Percentiles rank a stretch among this genome's conserved stretches.
These are phyloP conservation scores for Drosophila insularis DNA, from an alignment of 1,140 invertebrate species.

Conservation along the genomic window DNA sequence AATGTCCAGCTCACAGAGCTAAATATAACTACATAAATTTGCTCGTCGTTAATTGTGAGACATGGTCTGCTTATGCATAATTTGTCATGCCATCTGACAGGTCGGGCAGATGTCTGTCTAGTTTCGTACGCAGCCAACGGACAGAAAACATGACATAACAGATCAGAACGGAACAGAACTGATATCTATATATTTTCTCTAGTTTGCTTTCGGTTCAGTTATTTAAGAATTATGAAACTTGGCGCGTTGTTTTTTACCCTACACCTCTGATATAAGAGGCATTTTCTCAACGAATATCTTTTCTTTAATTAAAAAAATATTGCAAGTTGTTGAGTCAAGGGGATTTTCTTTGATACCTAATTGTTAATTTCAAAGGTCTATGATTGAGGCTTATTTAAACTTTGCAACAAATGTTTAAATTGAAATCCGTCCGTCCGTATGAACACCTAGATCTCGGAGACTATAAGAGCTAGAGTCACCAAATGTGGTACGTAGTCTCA, in stretches of 20 bases:
- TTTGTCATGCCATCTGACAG: slow-evolving; percentile 50
- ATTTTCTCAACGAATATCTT: neutral
- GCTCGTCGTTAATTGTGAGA: slow-evolving; percentile 49
- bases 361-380: too few relatives aligned
- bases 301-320: too few relatives aligned
- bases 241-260: slow-evolving; percentile 40
- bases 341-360: too few relatives aligned
- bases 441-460: too few relatives aligned
- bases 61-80: slow-evolving; percentile 52
- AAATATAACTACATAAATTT: slow-evolving; percentile 50
- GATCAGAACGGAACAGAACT: slow-evolving; percentile 12
- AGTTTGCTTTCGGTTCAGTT: slow-evolving; percentile 48
- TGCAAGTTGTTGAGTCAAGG: too few relatives aligned
- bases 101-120: too few relatives aligned
- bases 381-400: too few relatives aligned
- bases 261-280: neutral
- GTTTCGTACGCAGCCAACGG: slow-evolving; percentile 33
- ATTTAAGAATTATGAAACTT: slow-evolving; percentile 57
- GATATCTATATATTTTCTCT: slow-evolving; percentile 22
- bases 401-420: too few relatives aligned
- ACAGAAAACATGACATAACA: too few relatives aligned
- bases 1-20: neutral
- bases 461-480: too few relatives aligned
- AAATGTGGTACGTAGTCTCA: too few relatives aligned
- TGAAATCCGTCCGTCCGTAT: too few relatives aligned